Percentiles rank a stretch among this genome's conserved stretches.
Conservation (phyloP, 2,888 invertebrate species). For the Eumacrocentrus americanus region DNA sequence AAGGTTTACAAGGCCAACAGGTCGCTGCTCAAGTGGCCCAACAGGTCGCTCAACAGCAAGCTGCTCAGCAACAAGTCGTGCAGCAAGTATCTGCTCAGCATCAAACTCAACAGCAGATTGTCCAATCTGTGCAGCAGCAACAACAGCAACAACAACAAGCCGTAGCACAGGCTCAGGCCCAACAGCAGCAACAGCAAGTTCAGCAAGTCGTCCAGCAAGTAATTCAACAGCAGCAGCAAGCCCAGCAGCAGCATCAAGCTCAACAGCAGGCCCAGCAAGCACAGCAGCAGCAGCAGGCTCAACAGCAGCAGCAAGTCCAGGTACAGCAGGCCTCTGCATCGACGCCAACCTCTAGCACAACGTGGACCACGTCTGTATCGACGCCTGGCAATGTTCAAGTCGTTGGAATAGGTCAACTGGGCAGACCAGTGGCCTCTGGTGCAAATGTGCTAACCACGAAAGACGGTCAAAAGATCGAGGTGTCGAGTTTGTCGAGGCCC, state of each 20-base stretch:
- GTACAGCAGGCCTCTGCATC: constrained; percentile 56
- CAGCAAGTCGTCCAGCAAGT: constrained; percentile 52
- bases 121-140: constrained; percentile 46
- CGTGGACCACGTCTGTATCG: constrained; percentile 58
- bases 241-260: constrained; percentile 53
- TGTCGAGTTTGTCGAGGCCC: constrained; percentile 52
- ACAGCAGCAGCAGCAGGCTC: constrained; percentile 55
- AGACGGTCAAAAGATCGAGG: constrained; percentile 58
- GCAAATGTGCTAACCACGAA: constrained; percentile 56
- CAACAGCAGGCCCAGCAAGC: constrained; percentile 52
- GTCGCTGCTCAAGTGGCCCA: constrained; percentile 50
- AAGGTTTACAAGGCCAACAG: constrained; percentile 58
- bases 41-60: constrained; percentile 43
- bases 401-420: constrained; percentile 54
- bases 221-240: constrained; percentile 50
- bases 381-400: constrained; percentile 59
- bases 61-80: constrained; percentile 42
- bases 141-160: constrained; percentile 51
- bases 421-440: constrained; percentile 44
- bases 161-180: constrained; percentile 50
- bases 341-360: constrained; percentile 56
- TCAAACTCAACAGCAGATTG: constrained; percentile 44
- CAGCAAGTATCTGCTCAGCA: constrained; percentile 51
- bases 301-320: constrained; percentile 54
- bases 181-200: constrained; percentile 55